Percentiles rank a stretch among this genome's conserved stretches.
Evolutionary conservation across 2,113 vertebrate genomes (phyloP).

Genomic region (Bos javanicus): DNA sequence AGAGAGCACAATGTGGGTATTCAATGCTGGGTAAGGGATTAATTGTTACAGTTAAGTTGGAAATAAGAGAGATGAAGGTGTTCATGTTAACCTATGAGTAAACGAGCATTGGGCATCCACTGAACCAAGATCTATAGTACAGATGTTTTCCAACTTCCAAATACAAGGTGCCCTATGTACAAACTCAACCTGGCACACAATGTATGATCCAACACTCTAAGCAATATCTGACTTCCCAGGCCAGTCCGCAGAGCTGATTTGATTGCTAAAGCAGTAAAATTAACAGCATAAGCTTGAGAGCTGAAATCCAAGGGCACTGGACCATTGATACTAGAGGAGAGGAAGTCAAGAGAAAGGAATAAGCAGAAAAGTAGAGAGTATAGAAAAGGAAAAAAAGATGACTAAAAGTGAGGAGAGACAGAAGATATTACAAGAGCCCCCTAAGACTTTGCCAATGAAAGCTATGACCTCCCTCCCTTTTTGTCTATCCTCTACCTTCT

Average conservation of each 20-base stretch:
- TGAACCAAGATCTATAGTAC: not conserved
- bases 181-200: not conserved
- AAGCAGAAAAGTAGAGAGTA: not conserved
- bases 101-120: not conserved
- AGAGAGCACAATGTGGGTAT: not conserved
- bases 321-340: not conserved
- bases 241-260: not conserved
- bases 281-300: not conserved
- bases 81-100: not conserved
- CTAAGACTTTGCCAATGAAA: not conserved
- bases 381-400: not conserved
- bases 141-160: not conserved
- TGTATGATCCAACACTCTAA: not conserved
- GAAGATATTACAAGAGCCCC: not conserved
- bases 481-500: not conserved
- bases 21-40: not conserved
- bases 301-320: not conserved
- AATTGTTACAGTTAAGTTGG: not conserved
- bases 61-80: not conserved
- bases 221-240: not conserved
- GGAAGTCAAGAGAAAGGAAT: not conserved
- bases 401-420: not conserved
- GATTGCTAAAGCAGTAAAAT: not conserved
- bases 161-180: not conserved
- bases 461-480: not conserved